phyloP scores from a whole-genome alignment of 2,888 invertebrate genomes.

The Ophion slaviceki region DNA sequence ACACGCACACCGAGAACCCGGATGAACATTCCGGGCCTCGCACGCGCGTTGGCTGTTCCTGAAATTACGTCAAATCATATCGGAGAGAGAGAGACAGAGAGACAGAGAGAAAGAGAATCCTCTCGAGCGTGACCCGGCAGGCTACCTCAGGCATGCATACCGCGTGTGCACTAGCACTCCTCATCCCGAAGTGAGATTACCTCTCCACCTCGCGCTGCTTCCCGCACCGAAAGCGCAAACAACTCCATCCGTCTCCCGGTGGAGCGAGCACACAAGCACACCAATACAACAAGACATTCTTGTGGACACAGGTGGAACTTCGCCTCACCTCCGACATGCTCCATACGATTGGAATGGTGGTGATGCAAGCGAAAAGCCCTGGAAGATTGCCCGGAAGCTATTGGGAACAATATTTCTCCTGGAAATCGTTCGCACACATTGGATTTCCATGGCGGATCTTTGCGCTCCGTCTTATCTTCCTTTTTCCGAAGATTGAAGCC shows the following conservation, averaged over 20 bases:
- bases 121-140: slow-evolving; percentile 50
- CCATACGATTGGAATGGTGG: background rate
- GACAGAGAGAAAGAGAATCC: slow-evolving; percentile 1
- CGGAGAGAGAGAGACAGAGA: slow-evolving; percentile 41
- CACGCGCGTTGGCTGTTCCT: slow-evolving; percentile 66
- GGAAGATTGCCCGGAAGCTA: slow-evolving; percentile 37
- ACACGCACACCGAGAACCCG: slow-evolving; percentile 62
- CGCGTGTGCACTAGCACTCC: slow-evolving; percentile 30
- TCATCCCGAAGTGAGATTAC: slow-evolving; percentile 48
- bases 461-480: slow-evolving; percentile 9
- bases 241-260: slow-evolving; percentile 11
- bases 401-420: slow-evolving; percentile 41
- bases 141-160: slow-evolving; percentile 19
- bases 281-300: slow-evolving; percentile 23
- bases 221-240: slow-evolving; percentile 20
- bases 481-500: slow-evolving; percentile 27
- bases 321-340: slow-evolving; percentile 34
- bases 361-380: slow-evolving; percentile 22
- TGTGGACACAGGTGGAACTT: slow-evolving; percentile 64
- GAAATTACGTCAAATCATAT: slow-evolving; percentile 79
- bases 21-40: slow-evolving; percentile 44
- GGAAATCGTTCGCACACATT: slow-evolving; percentile 32
- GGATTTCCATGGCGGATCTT: slow-evolving; percentile 33
- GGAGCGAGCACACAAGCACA: background rate
- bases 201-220: slow-evolving; percentile 14